Evolutionary conservation across 2,888 invertebrate species (phyloP).

Genomic region (Caenorhabditis uteleia): DNA sequence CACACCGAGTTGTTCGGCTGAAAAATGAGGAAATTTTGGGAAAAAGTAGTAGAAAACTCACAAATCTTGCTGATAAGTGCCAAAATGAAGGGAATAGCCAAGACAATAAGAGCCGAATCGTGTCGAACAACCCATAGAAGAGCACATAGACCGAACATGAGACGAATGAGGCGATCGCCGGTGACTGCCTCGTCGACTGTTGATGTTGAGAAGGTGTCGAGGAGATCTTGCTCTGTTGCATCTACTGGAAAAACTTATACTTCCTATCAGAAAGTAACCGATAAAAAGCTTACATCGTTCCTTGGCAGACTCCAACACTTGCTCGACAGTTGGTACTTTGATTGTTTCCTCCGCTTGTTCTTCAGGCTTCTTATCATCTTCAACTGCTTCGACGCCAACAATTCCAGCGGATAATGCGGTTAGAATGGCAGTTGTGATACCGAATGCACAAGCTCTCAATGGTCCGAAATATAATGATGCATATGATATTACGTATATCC

Average conservation of each 20-base stretch:
- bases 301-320: slow-evolving; percentile 22
- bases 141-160: slow-evolving; percentile 51
- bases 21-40: slow-evolving; percentile 9
- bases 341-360: slow-evolving; percentile 17
- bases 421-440: slow-evolving; percentile 51
- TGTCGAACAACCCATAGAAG: slow-evolving; percentile 64
- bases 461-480: slow-evolving; percentile 60
- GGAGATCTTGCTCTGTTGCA: slow-evolving; percentile 17
- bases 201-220: slow-evolving; percentile 18
- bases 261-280: background rate
- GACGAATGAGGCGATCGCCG: slow-evolving; percentile 45
- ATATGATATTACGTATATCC: slow-evolving; percentile 61
- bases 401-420: slow-evolving; percentile 59
- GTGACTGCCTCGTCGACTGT: slow-evolving; percentile 46
- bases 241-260: slow-evolving; percentile 17
- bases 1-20: slow-evolving; percentile 56
- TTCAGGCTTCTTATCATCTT: slow-evolving; percentile 7
- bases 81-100: slow-evolving; percentile 58
- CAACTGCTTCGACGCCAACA: slow-evolving; percentile 40
- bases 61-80: slow-evolving; percentile 46
- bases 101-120: slow-evolving; percentile 57
- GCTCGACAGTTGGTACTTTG: slow-evolving; percentile 7
- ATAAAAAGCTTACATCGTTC: slow-evolving; percentile 15
- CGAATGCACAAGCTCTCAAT: slow-evolving; percentile 62
- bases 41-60: slow-evolving; percentile 13